These are phyloP conservation scores for Eustalomyia histrio DNA, from an alignment of 2,888 invertebrate genomes.

Conservation along the genomic window DNA sequence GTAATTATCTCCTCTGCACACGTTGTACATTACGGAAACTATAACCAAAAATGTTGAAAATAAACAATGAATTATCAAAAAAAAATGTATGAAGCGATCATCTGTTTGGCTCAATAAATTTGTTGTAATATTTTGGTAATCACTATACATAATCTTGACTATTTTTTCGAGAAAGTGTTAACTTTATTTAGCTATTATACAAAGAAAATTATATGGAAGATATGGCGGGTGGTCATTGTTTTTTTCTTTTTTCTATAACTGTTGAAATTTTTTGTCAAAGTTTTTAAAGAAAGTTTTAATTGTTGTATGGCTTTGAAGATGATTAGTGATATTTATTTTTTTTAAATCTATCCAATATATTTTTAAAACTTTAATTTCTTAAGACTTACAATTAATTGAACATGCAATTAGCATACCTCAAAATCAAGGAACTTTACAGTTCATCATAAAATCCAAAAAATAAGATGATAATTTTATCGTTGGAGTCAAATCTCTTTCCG, in stretches of 20 bases:
- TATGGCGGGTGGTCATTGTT: conserved; percentile 4
- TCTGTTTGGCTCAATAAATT: background rate
- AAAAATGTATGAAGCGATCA: conserved; percentile 4
- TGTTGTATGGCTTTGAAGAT: no score
- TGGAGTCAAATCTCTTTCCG: no score
- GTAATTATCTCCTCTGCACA: conserved; percentile 53
- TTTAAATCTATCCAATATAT: no score
- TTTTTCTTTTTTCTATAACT: background rate
- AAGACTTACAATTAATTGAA: no score
- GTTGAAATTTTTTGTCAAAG: background rate
- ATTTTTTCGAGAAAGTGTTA: conserved; percentile 53
- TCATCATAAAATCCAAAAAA: no score
- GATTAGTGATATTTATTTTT: no score
- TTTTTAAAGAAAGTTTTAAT: background rate
- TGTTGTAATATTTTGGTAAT: background rate
- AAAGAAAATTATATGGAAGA: conserved; percentile 18
- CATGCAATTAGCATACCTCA: no score
- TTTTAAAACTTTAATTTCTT: no score
- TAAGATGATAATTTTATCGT: no score
- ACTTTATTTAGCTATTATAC: conserved; percentile 44
- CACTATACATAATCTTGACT: background rate
- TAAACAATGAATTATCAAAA: conserved; percentile 10
- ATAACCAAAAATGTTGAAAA: conserved; percentile 31
- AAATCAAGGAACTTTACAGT: no score
- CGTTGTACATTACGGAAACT: conserved; percentile 55